Evolutionary conservation across 2,797 vertebrate species (phyloP).

Genomic region (Podargus strigoides): DNA sequence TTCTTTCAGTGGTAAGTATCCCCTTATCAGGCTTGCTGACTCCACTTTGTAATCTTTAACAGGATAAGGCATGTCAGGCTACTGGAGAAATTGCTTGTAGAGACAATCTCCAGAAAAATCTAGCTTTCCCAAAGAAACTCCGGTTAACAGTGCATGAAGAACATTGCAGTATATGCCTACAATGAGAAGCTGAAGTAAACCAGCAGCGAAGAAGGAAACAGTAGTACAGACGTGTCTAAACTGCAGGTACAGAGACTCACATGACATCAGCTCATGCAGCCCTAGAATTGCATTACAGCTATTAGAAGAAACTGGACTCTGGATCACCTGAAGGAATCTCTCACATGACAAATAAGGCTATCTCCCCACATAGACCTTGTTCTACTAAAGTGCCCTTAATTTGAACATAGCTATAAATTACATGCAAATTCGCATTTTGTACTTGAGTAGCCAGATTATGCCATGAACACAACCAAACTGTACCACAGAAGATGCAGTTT

Average conservation of each 20-base stretch:
- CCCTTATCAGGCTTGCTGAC: slow-evolving; percentile 31
- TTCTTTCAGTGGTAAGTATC: too few species aligned
- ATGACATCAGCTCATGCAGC: neutral
- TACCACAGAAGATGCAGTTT: neutral
- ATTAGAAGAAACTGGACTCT: neutral
- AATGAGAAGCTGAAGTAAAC: slow-evolving; percentile 8
- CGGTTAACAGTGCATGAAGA: neutral
- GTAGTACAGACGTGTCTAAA: neutral
- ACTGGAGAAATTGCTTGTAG: slow-evolving; percentile 31
- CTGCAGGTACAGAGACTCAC: neutral
- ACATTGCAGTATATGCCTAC: neutral
- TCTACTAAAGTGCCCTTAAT: neutral
- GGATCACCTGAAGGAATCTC: neutral
- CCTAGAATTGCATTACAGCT: neutral
- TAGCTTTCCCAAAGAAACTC: slow-evolving; percentile 24
- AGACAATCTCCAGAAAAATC: neutral
- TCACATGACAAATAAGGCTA: neutral
- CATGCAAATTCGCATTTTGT: neutral
- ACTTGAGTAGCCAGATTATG: neutral
- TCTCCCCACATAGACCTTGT: neutral
- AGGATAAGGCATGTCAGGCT: slow-evolving; percentile 39
- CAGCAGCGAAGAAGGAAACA: neutral
- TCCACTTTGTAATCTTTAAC: slow-evolving; percentile 54
- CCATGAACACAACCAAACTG: neutral
- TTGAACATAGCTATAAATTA: neutral